Percentiles rank a stretch among this genome's conserved stretches.
Evolutionary conservation across 2,888 invertebrate species (phyloP).

Genomic region (Lepidonotus clava): DNA sequence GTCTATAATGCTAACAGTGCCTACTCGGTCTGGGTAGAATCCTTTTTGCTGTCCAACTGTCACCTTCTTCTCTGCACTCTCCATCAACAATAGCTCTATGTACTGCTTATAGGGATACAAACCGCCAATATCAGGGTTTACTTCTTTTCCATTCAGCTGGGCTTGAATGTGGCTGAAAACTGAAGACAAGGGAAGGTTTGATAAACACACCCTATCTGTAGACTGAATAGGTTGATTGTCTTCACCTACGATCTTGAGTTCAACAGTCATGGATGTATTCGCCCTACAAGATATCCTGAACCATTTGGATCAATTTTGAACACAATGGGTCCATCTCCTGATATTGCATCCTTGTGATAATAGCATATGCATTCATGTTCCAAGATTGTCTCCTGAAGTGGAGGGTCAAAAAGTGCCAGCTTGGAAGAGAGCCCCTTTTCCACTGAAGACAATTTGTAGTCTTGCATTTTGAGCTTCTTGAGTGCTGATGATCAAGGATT

Average conservation of each 20-base stretch:
- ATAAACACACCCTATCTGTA: neutral
- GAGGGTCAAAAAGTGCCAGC: neutral
- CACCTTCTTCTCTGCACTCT: neutral
- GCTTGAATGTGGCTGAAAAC: neutral
- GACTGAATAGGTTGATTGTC: neutral
- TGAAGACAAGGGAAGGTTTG: neutral
- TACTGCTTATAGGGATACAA: neutral
- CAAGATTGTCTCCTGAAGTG: neutral
- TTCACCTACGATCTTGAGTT: neutral
- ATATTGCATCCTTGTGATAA: neutral
- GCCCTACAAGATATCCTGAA: neutral
- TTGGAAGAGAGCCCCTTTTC: neutral
- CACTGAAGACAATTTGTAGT: neutral
- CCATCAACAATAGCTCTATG: neutral
- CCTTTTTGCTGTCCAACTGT: neutral
- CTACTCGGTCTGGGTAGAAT: neutral
- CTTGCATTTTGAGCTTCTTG: neutral
- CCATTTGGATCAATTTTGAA: neutral
- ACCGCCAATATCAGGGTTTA: neutral
- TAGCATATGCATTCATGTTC: neutral
- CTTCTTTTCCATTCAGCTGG: neutral
- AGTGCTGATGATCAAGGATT: neutral
- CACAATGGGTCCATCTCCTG: neutral
- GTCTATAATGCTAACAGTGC: neutral
- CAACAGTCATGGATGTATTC: neutral